Conservation (phyloP, 1,140 invertebrate species). For the Eufriesea mexicana region DNA sequence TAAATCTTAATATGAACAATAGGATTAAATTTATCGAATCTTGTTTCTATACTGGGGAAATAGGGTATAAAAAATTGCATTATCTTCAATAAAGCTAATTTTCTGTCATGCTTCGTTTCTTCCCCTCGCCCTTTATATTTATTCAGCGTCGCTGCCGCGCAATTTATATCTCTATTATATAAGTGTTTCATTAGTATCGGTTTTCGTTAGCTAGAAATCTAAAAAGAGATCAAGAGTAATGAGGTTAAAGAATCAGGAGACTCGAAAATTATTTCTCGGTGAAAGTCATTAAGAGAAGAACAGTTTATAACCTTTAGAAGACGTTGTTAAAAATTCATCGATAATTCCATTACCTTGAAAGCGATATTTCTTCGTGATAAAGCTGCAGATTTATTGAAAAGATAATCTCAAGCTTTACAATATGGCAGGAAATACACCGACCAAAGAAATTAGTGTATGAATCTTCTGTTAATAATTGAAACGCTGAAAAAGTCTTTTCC, state of each 20-base stretch:
- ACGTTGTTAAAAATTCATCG: not conserved
- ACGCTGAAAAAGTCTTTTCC: not conserved
- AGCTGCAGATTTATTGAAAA: not conserved
- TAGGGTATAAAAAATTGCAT: no score
- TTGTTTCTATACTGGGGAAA: no score
- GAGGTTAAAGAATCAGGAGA: not conserved
- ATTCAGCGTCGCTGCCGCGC: not conserved
- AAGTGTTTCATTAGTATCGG: not conserved
- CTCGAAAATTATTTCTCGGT: not conserved
- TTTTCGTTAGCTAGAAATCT: no score
- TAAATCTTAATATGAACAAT: no score
- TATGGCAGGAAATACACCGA: not conserved
- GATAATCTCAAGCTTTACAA: not conserved
- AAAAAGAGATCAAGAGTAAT: not conserved
- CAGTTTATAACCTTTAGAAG: not conserved
- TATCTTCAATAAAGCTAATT: no score
- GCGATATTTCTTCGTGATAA: not conserved
- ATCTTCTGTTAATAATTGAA: not conserved
- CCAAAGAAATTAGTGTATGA: not conserved
- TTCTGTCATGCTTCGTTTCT: no score
- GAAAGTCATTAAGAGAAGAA: not conserved
- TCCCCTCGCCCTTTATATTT: no score
- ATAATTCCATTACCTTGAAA: not conserved
- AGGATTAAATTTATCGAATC: no score
- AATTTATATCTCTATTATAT: not conserved